phyloP scores from a whole-genome alignment of 2,888 invertebrate genomes.

The Thymelicus sylvestris region DNA sequence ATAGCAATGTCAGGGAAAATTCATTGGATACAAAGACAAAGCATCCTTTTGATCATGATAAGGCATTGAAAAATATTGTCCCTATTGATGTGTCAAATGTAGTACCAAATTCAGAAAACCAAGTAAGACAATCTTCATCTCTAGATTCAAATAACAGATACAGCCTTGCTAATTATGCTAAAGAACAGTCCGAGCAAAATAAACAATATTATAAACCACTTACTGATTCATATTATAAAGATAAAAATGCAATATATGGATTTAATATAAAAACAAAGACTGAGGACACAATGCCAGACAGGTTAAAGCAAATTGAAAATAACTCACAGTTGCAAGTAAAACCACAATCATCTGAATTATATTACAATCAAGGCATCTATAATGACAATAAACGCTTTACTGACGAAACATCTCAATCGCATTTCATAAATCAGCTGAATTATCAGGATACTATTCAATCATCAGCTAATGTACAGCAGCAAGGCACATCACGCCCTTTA shows the following conservation, averaged over 20 bases:
- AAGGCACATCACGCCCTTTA: slow-evolving; percentile 58
- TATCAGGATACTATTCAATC: slow-evolving; percentile 63
- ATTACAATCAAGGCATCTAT: slow-evolving; percentile 53
- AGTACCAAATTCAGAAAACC: slow-evolving; percentile 63
- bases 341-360: slow-evolving; percentile 55
- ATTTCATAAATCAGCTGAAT: slow-evolving; percentile 56
- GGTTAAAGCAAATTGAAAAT: slow-evolving; percentile 58
- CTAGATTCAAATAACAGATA: slow-evolving; percentile 57
- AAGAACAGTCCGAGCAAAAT: slow-evolving; percentile 64
- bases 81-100: slow-evolving; percentile 78
- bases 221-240: slow-evolving; percentile 73
- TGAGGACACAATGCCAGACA: slow-evolving; percentile 61
- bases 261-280: slow-evolving; percentile 69
- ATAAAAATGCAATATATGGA: slow-evolving; percentile 71
- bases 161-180: slow-evolving; percentile 56
- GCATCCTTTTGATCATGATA: slow-evolving; percentile 76
- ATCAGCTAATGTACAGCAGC: slow-evolving; percentile 57
- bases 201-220: slow-evolving; percentile 67
- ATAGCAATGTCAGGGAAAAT: slow-evolving; percentile 59
- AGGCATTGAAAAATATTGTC: slow-evolving; percentile 78
- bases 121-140: slow-evolving; percentile 51
- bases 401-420: slow-evolving; percentile 55
- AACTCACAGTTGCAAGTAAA: slow-evolving; percentile 58
- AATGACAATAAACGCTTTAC: slow-evolving; percentile 54
- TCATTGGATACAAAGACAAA: slow-evolving; percentile 62